Base-by-base conservation (phyloP, 2,888 invertebrate species). In the Odontocolon sp. region DNA sequence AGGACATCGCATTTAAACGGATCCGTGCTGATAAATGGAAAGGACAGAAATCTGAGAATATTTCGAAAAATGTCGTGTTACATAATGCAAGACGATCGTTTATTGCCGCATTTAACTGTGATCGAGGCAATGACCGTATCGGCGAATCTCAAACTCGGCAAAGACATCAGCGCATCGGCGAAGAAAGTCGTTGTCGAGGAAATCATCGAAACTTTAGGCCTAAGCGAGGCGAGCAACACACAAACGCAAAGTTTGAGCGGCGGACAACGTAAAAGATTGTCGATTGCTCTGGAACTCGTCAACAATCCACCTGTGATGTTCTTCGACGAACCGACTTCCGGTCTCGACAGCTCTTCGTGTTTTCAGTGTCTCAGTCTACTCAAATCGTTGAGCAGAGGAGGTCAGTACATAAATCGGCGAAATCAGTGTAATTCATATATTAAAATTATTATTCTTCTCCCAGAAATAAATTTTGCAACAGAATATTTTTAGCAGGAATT, bases 221-320 rank as follows among this genome's bases (percentile, higher is more conserved):
- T 98, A 31, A 93, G 92, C 67, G 97, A 97, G 77, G 95, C 96
- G 70, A 92, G 93, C 63, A 94, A 96, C 83, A 97, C 97, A 0
- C 92, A 95, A 84, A 95, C 97, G 9, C 93, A 94, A 57, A 95
- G 94, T 87, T 92, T 98, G 42, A 97, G 97, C 4, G 98, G 98
- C 16, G 98, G 98, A 0, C 98, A 98, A 91, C 93, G 96, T 79
- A 98, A 98, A 90, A 93, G 98, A 71, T 92, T 98, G 78, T 97
- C 97, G 3, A 97, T 98, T 86, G 98, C 97, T 64, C 91, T 97
- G 88, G 98, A 98, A 91, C 92, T 98, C 89, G 97, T 98, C 57
- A 98, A 98, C 91, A 98, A 98, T 92, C 98, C 98, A 21, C 98
- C 98, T 80, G 96, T 98, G 77, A 98, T 98, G 97, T 98, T 98